These are phyloP conservation scores for Anas bernieri DNA, from an alignment of 2,797 vertebrate species.

Conservation along the genomic window DNA sequence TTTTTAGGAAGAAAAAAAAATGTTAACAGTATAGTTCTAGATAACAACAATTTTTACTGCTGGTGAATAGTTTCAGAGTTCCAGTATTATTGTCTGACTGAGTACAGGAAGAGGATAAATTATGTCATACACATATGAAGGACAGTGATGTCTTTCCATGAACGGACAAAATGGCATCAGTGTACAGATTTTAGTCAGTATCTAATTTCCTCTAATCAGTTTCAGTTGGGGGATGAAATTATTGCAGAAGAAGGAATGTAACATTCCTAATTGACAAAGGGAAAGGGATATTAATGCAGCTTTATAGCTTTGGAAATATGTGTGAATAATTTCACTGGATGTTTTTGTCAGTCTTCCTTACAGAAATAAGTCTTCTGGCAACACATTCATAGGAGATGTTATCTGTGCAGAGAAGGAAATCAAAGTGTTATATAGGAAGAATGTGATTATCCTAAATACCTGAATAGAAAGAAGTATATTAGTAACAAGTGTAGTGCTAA, in stretches of 20 bases:
- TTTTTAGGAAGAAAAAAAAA: background rate
- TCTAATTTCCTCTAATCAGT: conserved; percentile 30
- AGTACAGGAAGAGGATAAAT: background rate
- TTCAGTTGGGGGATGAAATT: conserved; percentile 4
- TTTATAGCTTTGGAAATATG: background rate
- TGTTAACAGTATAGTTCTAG: background rate
- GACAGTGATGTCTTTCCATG: background rate
- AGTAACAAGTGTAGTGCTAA: background rate
- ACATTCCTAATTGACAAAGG: background rate
- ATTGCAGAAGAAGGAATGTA: background rate
- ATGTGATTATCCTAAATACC: background rate
- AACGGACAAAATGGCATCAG: background rate
- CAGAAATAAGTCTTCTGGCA: background rate
- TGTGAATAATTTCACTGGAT: background rate
- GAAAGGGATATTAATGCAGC: background rate
- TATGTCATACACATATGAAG: background rate
- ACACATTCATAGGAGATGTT: background rate
- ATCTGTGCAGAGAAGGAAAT: background rate
- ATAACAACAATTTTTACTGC: background rate
- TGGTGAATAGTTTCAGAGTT: background rate
- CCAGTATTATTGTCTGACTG: background rate
- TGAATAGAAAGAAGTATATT: background rate
- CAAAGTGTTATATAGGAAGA: background rate
- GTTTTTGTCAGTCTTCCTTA: background rate
- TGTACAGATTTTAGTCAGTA: conserved; percentile 33